Evolutionary conservation across 2,888 invertebrate species (phyloP), one percentile per base, ranked within the genome.

Genomic region (Tethea ocularis): DNA sequence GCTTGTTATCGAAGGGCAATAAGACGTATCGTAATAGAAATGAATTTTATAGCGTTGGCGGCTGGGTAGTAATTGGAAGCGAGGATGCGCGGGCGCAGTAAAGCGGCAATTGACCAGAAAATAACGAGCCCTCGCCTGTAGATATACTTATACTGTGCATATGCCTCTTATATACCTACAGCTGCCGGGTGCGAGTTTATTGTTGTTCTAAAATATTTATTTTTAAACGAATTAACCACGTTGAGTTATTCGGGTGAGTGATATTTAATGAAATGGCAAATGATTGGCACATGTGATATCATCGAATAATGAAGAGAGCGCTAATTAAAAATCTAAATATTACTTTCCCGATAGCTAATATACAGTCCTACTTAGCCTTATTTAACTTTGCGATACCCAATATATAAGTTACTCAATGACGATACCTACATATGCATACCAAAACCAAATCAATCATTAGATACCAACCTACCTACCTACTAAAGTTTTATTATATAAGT

Each of bases 41-140:
- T 66, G 61, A 63, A 66, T 86, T 93, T 92, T 92, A 93, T 91
- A 77, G 87, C 86, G 84, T 82, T 89, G 90, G 90, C 92, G 93
- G 92, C 92, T 84, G 89, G 81, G 82, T 83, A 80, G 87, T 93
- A 93, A 93, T 93, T 92, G 91, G 92, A 92, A 86, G 90, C 84
- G 86, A 89, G 88, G 92, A 92, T 93, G 93, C 92, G 91, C 91
- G 86, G 87, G 84, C 92, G 91, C 91, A 81, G 85, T 91, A 92
- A 90, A 91, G 86, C 87, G 85, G 91, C 92, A 91, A 91, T 92
- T 89, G 92, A 92, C 92, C 93, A 93, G 92, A 93, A 92, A 92
- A 92, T 93, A 92, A 93, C 92, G 88, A 93, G 92, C 89, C 82
- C 81, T 86, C 75, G 82, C 75, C 82, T 76, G 75, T 67, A 73